Percentiles rank a stretch among this genome's conserved stretches.
Conservation (phyloP, 2,113 vertebrate species). For the Saiga tatarica region DNA sequence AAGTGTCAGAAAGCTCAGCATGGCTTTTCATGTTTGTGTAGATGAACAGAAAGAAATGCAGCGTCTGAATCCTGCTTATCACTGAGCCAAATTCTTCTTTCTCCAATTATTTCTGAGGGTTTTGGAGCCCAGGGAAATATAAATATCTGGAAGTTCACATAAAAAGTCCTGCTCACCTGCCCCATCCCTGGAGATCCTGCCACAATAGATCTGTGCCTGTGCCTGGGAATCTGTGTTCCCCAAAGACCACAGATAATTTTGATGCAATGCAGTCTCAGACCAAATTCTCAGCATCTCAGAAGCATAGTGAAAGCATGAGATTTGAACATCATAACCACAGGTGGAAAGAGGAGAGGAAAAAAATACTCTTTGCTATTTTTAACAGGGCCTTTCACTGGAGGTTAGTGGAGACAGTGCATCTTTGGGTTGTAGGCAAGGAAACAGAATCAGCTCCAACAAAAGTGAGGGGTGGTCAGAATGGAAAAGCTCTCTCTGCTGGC, state of each 20-base stretch:
- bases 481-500: neutral
- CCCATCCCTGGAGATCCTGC: neutral
- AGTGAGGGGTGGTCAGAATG: neutral
- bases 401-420: neutral
- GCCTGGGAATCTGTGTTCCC: neutral
- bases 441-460: neutral
- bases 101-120: neutral
- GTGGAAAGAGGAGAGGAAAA: neutral
- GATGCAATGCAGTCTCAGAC: neutral
- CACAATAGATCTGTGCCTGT: neutral
- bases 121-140: neutral
- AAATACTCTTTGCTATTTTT: neutral
- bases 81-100: neutral
- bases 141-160: neutral
- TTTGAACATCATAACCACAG: neutral
- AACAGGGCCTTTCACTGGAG: neutral
- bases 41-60: neutral
- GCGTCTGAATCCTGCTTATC: neutral
- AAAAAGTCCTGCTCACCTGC: neutral
- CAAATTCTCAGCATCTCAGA: neutral
- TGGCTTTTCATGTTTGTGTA: neutral
- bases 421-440: neutral
- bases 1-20: neutral
- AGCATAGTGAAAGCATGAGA: neutral
- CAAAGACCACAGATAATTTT: neutral